phyloP scores from a whole-genome alignment of 2,113 vertebrate species.

The Pungitius pungitius region DNA sequence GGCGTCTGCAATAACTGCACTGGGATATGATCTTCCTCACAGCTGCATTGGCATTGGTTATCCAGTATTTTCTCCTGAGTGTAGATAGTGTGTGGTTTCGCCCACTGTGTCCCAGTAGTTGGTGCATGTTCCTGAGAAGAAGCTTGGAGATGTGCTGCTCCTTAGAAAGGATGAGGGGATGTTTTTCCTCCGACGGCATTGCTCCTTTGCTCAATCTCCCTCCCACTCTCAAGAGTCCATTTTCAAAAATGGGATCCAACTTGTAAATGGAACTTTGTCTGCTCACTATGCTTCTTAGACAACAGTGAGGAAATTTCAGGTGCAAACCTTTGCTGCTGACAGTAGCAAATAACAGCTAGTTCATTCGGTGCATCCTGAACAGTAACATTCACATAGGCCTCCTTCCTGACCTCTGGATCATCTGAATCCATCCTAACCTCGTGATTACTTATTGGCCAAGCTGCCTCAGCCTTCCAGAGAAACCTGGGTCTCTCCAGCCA shows the following conservation, averaged over 20 bases:
- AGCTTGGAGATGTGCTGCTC: background rate
- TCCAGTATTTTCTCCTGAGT: background rate
- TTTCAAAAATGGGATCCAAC: background rate
- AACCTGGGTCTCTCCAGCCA: background rate
- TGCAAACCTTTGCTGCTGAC: background rate
- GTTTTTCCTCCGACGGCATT: background rate
- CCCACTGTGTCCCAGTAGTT: background rate
- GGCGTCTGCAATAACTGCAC: background rate
- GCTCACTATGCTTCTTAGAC: background rate
- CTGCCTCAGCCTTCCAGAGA: background rate
- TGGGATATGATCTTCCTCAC: background rate
- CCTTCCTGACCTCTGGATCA: too few species aligned
- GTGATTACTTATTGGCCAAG: background rate
- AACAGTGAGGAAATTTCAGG: background rate
- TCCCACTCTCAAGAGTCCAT: constrained; percentile 3
- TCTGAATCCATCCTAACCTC: background rate
- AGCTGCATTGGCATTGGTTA: background rate
- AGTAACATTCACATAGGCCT: background rate
- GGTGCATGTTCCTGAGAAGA: background rate
- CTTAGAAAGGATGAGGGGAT: background rate
- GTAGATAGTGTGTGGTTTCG: too few species aligned
- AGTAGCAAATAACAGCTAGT: background rate
- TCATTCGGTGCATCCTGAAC: too few species aligned
- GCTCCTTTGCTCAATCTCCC: background rate
- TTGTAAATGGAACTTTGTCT: background rate